phyloP scores from a whole-genome alignment of 92 coral and sea anemone genomes.

The Porites rus region DNA sequence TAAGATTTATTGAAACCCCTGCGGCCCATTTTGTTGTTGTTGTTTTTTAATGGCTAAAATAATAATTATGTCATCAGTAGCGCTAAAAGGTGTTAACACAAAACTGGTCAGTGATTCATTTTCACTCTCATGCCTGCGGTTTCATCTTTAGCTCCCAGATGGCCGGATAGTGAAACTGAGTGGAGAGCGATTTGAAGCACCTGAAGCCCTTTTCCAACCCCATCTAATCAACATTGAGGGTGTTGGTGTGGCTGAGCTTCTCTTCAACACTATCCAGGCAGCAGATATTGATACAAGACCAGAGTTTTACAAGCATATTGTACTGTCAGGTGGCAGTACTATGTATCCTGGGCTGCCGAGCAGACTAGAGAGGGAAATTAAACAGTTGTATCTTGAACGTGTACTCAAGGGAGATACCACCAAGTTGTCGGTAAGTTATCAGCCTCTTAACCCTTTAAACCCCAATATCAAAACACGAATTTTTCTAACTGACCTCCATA shows the following conservation, averaged over 20 bases:
- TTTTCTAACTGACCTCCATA: not conserved
- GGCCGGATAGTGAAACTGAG: constrained; percentile 97
- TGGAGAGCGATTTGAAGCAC: constrained; percentile 98
- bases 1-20: too few relatives aligned
- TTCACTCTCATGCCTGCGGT: not conserved
- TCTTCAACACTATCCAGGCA: constrained; percentile 96
- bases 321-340: constrained; percentile 95
- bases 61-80: too few relatives aligned
- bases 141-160: constrained; percentile 85
- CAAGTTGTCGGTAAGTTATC: constrained; percentile 83
- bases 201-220: constrained; percentile 98
- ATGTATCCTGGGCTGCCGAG: constrained; percentile 99
- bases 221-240: constrained; percentile 97
- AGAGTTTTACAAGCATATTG: constrained; percentile 98
- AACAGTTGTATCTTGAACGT: constrained; percentile 93
- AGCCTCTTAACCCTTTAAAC: not conserved
- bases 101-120: too few relatives aligned
- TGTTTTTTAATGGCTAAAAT: too few relatives aligned
- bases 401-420: constrained; percentile 95
- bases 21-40: too few relatives aligned
- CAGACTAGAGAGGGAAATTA: constrained; percentile 93
- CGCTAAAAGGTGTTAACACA: too few relatives aligned
- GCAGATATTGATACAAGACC: constrained; percentile 97
- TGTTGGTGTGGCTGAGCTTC: constrained; percentile 95
- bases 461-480: not conserved